Evolutionary conservation across 2,888 invertebrate species (phyloP).

Genomic region (Malthinus seriepunctatus): DNA sequence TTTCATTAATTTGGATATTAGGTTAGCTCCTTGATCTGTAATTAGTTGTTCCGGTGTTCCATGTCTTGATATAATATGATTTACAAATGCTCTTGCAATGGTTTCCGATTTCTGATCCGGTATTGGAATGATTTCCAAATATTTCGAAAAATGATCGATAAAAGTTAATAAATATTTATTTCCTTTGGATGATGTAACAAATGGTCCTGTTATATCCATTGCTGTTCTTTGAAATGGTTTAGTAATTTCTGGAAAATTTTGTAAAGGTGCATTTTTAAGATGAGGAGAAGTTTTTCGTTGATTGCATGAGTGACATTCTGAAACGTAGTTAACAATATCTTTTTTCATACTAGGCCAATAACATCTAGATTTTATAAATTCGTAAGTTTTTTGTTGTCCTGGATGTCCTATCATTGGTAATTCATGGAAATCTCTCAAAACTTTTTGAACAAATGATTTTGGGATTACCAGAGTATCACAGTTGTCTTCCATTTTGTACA

Average conservation of each 20-base stretch:
- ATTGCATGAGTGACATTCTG: conserved; percentile 37
- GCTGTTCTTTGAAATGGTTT: conserved; percentile 33
- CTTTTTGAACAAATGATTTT: conserved; percentile 7
- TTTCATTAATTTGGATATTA: conserved; percentile 36
- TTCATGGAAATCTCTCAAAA: conserved; percentile 33
- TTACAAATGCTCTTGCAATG: conserved; percentile 35
- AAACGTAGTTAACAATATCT: conserved; percentile 34
- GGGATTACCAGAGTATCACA: conserved; percentile 24
- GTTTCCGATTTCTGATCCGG: conserved; percentile 37
- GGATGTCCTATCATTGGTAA: conserved; percentile 36
- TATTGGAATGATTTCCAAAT: conserved; percentile 39
- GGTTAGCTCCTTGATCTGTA: conserved; percentile 40
- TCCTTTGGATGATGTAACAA: conserved; percentile 30
- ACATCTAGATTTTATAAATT: conserved; percentile 30
- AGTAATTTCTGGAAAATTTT: conserved; percentile 27
- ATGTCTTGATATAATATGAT: conserved; percentile 35
- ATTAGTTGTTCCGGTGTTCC: conserved; percentile 38
- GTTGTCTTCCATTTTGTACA: conserved; percentile 15
- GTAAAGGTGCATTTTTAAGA: conserved; percentile 30
- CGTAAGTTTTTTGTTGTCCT: conserved; percentile 38
- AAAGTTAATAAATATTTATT: conserved; percentile 41
- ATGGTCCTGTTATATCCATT: conserved; percentile 41
- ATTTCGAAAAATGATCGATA: conserved; percentile 37
- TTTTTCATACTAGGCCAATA: conserved; percentile 39
- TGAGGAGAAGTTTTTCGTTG: conserved; percentile 35